Conservation (phyloP, 2,888 invertebrate species). For the Gastracanthus pulcherrimus region DNA sequence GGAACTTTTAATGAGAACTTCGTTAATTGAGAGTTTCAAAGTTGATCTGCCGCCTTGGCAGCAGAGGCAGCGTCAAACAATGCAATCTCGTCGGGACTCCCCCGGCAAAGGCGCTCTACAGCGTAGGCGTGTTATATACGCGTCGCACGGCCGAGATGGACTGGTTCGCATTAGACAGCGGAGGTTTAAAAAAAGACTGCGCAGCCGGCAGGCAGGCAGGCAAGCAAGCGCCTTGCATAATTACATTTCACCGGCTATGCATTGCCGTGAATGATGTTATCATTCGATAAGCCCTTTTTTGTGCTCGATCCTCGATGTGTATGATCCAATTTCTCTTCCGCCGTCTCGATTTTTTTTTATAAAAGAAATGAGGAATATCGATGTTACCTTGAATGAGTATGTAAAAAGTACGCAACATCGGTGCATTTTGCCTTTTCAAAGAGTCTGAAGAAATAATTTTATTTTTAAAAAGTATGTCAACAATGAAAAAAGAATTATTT, state of each 20-base stretch:
- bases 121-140: neutral
- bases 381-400: neutral
- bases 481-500: neutral
- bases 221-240: too few relatives aligned
- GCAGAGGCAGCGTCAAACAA: neutral
- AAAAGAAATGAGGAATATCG: neutral
- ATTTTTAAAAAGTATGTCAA: neutral
- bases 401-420: neutral
- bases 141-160: neutral
- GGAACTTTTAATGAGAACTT: slow-evolving; percentile 27
- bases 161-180: neutral
- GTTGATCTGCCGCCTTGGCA: neutral
- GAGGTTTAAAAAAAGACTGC: neutral
- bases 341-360: neutral
- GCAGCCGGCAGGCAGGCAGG: too few relatives aligned
- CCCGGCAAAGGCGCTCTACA: too few relatives aligned
- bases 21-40: slow-evolving; percentile 16
- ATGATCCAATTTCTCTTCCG: too few relatives aligned
- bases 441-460: neutral
- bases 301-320: neutral
- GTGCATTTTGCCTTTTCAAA: neutral
- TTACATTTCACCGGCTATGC: neutral
- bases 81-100: neutral
- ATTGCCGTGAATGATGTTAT: neutral
- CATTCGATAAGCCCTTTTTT: neutral